Evolutionary conservation across 2,888 invertebrate species (phyloP).

Genomic region (Lacanobia oleracea): DNA sequence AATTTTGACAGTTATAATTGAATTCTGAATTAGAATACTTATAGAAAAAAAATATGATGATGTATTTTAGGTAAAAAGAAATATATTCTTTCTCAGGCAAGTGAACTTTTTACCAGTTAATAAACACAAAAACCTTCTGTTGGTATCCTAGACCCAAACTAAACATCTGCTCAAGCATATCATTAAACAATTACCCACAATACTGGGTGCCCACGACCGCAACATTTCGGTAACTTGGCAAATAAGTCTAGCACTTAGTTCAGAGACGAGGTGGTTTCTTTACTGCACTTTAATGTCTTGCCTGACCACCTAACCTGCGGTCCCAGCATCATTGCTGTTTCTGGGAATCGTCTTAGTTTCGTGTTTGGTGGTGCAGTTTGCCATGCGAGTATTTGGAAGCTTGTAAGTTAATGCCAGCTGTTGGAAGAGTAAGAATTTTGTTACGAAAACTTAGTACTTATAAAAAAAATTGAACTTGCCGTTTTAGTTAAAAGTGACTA

Average conservation of each 20-base stretch:
- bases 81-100: too few species aligned
- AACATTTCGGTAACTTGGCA: slow-evolving; percentile 70
- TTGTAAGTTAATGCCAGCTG: not conserved
- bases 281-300: slow-evolving; percentile 84
- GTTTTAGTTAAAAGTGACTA: too few species aligned
- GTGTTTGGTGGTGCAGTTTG: slow-evolving; percentile 53
- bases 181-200: slow-evolving; percentile 66
- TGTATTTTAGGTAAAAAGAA: too few species aligned
- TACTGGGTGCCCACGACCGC: slow-evolving; percentile 53
- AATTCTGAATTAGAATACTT: too few species aligned
- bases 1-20: too few species aligned
- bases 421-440: not conserved
- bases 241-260: slow-evolving; percentile 73
- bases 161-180: slow-evolving; percentile 51
- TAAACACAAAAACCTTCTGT: not conserved
- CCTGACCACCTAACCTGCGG: slow-evolving; percentile 68
- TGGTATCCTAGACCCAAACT: not conserved
- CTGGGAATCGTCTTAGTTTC: slow-evolving; percentile 55
- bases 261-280: slow-evolving; percentile 78
- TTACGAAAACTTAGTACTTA: too few species aligned
- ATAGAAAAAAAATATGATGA: too few species aligned
- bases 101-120: too few species aligned
- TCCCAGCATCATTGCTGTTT: slow-evolving; percentile 45
- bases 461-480: too few species aligned
- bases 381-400: slow-evolving; percentile 8